Evolutionary conservation across 2,113 vertebrate species (phyloP), one percentile per base, ranked within the genome.

Genomic region (Microtus oregoni): DNA sequence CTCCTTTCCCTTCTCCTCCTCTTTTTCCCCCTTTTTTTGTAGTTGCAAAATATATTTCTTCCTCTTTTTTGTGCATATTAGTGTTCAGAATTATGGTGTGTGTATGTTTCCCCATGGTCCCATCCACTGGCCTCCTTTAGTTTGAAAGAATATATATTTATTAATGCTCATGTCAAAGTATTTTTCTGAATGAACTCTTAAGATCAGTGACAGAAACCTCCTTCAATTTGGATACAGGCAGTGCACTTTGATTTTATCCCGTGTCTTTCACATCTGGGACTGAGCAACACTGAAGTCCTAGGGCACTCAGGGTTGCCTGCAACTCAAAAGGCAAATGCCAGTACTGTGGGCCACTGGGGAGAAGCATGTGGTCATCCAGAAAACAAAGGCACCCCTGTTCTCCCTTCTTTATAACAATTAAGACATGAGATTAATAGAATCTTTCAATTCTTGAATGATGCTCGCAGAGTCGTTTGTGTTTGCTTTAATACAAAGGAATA

Each of bases 351-450:
- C 95, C 93, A 98, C 96, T 98, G 97, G 94, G 96, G 55, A 88
- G 95, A 95, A 81, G 96, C 92, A 94, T 87, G 89, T 95, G 82
- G 86, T 94, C 96, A 90, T 88, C 77, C 3, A 12, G 41, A 15
- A 96, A 97, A 98, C 97, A 98, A 98, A 98, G 95, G 65, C 92
- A 85, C 35, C 94, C 79, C 91, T 98, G 96, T 98, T 98, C 96
- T 92, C 91, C 97, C 97, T 98, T 97, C 97, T 97, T 91, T 90
- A 63, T 97, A 97, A 96, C 97, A 98, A 98, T 98, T 97, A 98
- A 98, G 93, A 96, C 97, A 98, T 97, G 91, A 96, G 97, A 97
- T 98, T 97, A 97, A 98, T 97, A 98, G 97, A 97, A 98, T 97
- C 95, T 98, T 98, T 97, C 97, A 97, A 98, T 98, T 98, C 96